Conservation (phyloP, 2,113 vertebrate species). For the Vulpes lagopus region DNA sequence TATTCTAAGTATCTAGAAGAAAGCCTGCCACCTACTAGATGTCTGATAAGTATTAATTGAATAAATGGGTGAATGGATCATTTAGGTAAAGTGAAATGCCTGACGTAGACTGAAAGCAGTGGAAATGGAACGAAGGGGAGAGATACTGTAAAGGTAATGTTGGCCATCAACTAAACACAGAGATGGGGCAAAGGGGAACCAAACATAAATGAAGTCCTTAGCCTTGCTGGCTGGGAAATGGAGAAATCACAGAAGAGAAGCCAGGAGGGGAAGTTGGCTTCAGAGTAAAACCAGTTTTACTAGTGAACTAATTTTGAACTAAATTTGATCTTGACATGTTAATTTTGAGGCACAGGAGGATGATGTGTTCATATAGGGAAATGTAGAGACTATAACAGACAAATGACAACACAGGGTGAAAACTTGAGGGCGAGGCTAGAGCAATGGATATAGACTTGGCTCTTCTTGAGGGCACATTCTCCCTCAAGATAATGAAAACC, state of each 20-base stretch:
- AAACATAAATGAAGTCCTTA: not conserved
- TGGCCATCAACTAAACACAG: not conserved
- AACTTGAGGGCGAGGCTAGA: not conserved
- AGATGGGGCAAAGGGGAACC: not conserved
- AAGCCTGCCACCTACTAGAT: not conserved
- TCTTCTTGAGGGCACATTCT: too few species aligned
- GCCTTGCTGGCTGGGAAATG: not conserved
- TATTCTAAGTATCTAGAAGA: not conserved
- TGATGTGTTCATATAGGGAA: not conserved
- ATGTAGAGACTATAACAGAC: not conserved
- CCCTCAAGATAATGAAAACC: not conserved
- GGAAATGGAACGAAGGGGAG: not conserved
- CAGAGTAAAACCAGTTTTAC: not conserved
- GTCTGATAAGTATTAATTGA: not conserved
- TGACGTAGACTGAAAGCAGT: not conserved
- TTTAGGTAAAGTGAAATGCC: not conserved
- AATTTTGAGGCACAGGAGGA: not conserved
- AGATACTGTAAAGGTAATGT: not conserved
- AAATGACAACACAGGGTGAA: not conserved
- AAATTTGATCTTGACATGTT: not conserved
- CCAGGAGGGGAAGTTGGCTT: not conserved
- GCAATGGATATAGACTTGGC: not conserved
- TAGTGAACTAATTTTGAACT: not conserved
- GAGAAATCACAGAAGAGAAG: not conserved
- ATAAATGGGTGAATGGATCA: not conserved